phyloP scores from a whole-genome alignment of 2,888 invertebrate genomes.

The Orthosia gracilis region DNA sequence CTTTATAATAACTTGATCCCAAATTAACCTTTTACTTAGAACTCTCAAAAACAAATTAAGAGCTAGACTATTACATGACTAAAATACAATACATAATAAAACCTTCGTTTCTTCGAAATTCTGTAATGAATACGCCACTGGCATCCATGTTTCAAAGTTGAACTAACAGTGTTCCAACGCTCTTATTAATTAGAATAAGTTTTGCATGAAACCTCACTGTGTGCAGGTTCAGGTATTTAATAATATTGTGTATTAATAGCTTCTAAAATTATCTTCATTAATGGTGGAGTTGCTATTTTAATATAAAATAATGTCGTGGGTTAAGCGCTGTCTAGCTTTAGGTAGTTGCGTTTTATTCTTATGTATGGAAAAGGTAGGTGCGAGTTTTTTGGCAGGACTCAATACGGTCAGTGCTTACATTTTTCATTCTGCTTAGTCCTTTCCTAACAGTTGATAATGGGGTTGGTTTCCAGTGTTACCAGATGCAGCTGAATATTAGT shows the following conservation, averaged over 20 bases:
- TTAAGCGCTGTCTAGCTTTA: too few species aligned
- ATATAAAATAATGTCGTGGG: not conserved
- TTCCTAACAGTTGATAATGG: too few species aligned
- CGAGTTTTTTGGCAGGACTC: too few species aligned
- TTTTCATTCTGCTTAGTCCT: too few species aligned
- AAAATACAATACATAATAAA: slow-evolving; percentile 8
- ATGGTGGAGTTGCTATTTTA: not conserved
- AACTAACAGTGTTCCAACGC: slow-evolving; percentile 16
- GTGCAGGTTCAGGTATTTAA: not conserved
- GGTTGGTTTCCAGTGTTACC: too few species aligned
- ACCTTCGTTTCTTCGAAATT: not conserved
- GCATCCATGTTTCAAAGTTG: not conserved
- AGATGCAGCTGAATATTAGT: too few species aligned
- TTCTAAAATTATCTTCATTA: slow-evolving; percentile 11
- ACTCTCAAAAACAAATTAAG: not conserved
- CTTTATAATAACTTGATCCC: not conserved
- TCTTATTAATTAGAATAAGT: slow-evolving; percentile 22
- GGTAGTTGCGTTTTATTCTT: too few species aligned
- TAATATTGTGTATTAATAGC: slow-evolving; percentile 4
- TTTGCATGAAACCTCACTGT: slow-evolving; percentile 15
- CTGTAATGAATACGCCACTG: not conserved
- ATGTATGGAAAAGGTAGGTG: not conserved
- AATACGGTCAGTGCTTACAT: too few species aligned
- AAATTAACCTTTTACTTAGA: not conserved
- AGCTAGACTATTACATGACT: not conserved